Evolutionary conservation across 2,113 vertebrate species (phyloP), one percentile per base, ranked within the genome.

Genomic region (Otocyon megalotis): DNA sequence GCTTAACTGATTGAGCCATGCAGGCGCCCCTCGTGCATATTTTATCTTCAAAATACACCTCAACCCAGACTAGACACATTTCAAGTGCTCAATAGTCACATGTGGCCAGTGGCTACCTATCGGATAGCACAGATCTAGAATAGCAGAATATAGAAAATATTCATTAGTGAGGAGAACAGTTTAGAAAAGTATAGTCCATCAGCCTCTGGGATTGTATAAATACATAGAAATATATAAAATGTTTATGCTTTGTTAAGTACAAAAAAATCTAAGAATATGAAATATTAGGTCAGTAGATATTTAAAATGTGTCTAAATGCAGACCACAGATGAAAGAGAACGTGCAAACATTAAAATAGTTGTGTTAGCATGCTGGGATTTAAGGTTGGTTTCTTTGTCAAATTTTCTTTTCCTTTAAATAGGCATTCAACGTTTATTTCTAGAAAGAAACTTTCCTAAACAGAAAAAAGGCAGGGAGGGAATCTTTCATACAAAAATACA

Each of bases 341-440:
- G 24, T 63, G 20, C 12, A 88, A 74, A 81, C 8, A 69, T 81
- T 88, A 84, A 91, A 90, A 88, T 8, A 93, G 53, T 54, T 87
- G 76, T 71, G 35, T n/a, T 69, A 95, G 65, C 28, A 28, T 63
- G 32, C 48, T 79, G 30, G n/a, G 20, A 77, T 88, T 83, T 71
- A 60, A 96, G 56, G 28, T 12, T 80, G 37, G 24, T 37, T 81
- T 80, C 93, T 88, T 69, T 58, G 17, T 53, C 16, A 65, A 67
- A 9, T 43, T 56, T 67, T 90, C 20, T 88, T 89, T 95, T 87
- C 14, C 50, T 53, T 77, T 90, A 22, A 88, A 67, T 67, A 93
- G 28, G 53, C 16, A 67, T n/a, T 93, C 32, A 67, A 67, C 69
- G 63, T 90, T 79, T 92, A 67, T 90, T 88, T 92, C 89, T 96